Conservation (phyloP, 2,113 vertebrate species). For the Pelodiscus sinensis region DNA sequence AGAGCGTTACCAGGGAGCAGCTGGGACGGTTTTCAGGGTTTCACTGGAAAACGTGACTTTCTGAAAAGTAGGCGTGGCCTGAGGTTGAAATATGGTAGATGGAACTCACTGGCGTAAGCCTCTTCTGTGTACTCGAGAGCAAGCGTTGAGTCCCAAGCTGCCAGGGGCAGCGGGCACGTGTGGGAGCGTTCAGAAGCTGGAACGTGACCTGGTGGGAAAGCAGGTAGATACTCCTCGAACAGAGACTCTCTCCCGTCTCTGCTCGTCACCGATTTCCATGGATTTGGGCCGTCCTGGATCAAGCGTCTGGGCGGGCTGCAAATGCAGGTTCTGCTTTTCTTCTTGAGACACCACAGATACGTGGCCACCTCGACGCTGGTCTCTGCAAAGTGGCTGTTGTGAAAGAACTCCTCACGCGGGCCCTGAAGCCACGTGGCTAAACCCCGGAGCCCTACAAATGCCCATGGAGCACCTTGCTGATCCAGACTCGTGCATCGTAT, state of each 20-base stretch:
- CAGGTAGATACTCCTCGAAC: background rate
- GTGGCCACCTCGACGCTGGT: background rate
- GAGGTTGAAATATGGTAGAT: background rate
- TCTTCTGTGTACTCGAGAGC: background rate
- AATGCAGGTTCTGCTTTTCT: background rate
- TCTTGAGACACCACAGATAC: background rate
- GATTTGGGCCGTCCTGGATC: conserved; percentile 4
- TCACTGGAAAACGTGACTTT: background rate
- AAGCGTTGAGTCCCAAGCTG: background rate
- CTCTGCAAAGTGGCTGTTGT: background rate
- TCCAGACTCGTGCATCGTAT: background rate
- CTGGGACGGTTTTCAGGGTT: conserved; percentile 10
- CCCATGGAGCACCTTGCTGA: background rate
- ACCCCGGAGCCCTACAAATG: background rate
- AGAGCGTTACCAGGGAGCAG: background rate
- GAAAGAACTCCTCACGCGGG: background rate
- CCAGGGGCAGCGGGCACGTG: background rate
- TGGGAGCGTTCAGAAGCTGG: background rate
- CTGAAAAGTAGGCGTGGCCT: background rate
- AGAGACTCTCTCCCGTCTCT: conserved; percentile 22
- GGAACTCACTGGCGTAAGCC: background rate
- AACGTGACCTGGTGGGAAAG: background rate
- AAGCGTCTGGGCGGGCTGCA: background rate
- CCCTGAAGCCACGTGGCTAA: background rate
- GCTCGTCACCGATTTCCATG: background rate